These are phyloP conservation scores for Zoanthus gigantus DNA, from an alignment of 92 coral and sea anemone species.

Conservation along the genomic window DNA sequence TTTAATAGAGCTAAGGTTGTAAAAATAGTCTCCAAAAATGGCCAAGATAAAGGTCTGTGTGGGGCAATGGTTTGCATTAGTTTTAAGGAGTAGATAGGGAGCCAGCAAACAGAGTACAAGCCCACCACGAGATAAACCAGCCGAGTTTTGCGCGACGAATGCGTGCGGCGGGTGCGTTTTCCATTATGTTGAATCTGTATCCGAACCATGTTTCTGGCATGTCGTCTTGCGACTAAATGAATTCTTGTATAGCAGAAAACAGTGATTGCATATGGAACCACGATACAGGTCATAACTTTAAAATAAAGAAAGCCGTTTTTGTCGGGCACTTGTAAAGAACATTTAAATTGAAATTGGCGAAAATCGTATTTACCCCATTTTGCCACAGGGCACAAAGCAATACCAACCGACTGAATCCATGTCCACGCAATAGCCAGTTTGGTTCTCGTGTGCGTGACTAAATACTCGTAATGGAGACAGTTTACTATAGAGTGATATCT, in stretches of 20 bases:
- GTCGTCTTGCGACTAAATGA: constrained; percentile 94
- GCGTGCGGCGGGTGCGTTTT: constrained; percentile 71
- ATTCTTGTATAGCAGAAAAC: constrained; percentile 93
- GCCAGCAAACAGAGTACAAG: constrained; percentile 85
- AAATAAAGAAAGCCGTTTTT: constrained; percentile 77
- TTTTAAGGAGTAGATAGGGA: constrained; percentile 80
- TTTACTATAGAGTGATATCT: constrained; percentile 93
- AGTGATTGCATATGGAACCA: constrained; percentile 75
- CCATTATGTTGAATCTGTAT: constrained; percentile 89
- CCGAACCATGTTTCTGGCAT: constrained; percentile 87
- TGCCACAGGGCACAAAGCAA: constrained; percentile 76
- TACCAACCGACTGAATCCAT: constrained; percentile 79
- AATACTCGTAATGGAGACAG: constrained; percentile 90
- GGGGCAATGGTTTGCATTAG: constrained; percentile 70
- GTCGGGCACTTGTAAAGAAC: constrained; percentile 74
- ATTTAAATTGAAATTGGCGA: constrained; percentile 72
- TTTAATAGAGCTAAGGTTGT: constrained; percentile 77
- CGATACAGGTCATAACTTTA: constrained; percentile 62
- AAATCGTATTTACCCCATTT: constrained; percentile 87
- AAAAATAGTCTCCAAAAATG: constrained; percentile 56
- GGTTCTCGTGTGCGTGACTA: constrained; percentile 85
- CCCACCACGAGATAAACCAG: constrained; percentile 89
- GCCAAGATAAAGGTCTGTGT: constrained; percentile 53
- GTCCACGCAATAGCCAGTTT: constrained; percentile 74
- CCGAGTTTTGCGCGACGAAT: constrained; percentile 81